Conservation (phyloP, 2,888 invertebrate species). For the Lysandra bellargus region DNA sequence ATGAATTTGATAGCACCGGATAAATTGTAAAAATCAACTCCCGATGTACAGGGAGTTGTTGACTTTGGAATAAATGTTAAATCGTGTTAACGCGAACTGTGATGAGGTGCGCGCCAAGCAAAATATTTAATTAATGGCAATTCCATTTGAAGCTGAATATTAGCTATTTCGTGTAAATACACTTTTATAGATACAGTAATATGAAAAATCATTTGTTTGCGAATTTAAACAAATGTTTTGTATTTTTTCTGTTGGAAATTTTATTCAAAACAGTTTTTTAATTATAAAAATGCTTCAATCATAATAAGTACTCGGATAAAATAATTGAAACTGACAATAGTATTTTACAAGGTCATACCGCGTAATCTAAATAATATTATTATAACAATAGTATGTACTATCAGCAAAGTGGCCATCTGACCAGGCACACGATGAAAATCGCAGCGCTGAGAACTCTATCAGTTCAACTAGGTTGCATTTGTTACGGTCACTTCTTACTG, state of each 20-base stretch:
- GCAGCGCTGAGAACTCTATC: neutral
- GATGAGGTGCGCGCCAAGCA: conserved; percentile 31
- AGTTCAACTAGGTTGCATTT: neutral
- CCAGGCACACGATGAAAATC: neutral
- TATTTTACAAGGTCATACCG: neutral
- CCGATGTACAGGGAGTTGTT: conserved; percentile 32
- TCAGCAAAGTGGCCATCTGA: neutral
- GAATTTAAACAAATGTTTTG: neutral
- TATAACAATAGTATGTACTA: neutral
- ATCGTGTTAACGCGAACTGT: conserved; percentile 31
- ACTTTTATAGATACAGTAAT: neutral
- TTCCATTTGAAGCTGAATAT: conserved; percentile 5
- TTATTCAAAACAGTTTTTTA: neutral
- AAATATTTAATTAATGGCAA: conserved; percentile 31
- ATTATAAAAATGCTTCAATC: neutral
- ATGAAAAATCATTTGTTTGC: neutral
- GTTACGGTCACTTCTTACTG: neutral
- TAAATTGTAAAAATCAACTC: conserved; percentile 34
- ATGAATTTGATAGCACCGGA: conserved; percentile 33
- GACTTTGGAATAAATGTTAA: conserved; percentile 34
- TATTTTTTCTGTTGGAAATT: neutral
- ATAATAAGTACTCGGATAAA: neutral
- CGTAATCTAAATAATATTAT: neutral
- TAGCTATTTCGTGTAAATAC: conserved; percentile 19
- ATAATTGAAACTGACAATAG: neutral